phyloP scores from a whole-genome alignment of 30 jellyfish, hydroid and myxozoan genomes.

The Turritopsis rubra region DNA sequence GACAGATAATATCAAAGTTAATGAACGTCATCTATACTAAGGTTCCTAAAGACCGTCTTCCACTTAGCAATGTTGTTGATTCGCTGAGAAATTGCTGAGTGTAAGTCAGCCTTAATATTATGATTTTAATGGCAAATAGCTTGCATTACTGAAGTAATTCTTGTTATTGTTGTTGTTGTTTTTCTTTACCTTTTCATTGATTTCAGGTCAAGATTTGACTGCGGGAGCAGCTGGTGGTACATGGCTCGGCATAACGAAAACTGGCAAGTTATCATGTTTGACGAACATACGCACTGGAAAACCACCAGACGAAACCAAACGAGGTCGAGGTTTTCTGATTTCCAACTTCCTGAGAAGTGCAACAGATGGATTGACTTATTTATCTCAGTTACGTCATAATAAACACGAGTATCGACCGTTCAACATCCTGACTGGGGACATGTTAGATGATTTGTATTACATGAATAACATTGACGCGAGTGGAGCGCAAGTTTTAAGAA shows the following conservation, averaged over 20 bases:
- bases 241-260: slow-evolving; percentile 66
- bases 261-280: slow-evolving; percentile 55
- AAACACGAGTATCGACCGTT: slow-evolving; percentile 28
- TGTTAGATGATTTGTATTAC: slow-evolving; percentile 8
- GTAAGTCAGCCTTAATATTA: too few relatives aligned
- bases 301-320: background rate
- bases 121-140: too few relatives aligned
- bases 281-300: slow-evolving; percentile 40
- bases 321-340: slow-evolving; percentile 46
- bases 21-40: too few relatives aligned
- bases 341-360: slow-evolving; percentile 27
- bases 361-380: slow-evolving; percentile 21
- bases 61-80: too few relatives aligned
- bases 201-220: slow-evolving; percentile 72
- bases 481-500: background rate
- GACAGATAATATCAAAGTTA: too few relatives aligned
- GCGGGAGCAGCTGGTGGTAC: slow-evolving; percentile 71
- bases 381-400: slow-evolving; percentile 21
- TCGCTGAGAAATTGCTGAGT: too few relatives aligned
- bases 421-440: slow-evolving; percentile 40
- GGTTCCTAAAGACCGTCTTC: too few relatives aligned
- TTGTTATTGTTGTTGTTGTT: background rate
- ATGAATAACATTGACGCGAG: background rate
- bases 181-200: background rate
- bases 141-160: background rate